Evolutionary conservation across 2,113 vertebrate species (phyloP), one percentile per base, ranked within the genome.

Genomic region (Bubo bubo): DNA sequence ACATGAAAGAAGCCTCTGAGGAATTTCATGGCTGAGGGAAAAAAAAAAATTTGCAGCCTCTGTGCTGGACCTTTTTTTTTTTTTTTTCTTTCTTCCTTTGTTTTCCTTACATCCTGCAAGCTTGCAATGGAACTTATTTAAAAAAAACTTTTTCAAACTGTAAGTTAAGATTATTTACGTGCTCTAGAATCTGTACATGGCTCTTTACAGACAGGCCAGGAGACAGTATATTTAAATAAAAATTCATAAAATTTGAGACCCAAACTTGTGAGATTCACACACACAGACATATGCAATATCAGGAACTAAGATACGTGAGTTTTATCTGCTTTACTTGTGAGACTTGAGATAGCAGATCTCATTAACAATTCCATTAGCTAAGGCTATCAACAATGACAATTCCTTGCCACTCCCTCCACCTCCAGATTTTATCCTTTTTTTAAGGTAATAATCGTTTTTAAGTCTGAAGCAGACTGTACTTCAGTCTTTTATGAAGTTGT

Each of bases 81-180:
- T 12, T 6, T 0, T 0, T 3, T 6, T 23, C 35, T 13, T 13
- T 5, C 0, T 0, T 3, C 4, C 7, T 64, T 70, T 5, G 2
- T 86, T 87, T 90, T 43, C 53, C 39, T 91, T 68, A 59, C 5
- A 1, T 45, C 35, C 32, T 56, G 39, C 30, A 80, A 88, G 35
- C 41, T 53, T 80, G 37, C 45, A 70, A 39, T 24, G 8, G 20
- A 96, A 77, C 28, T 80, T 27, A 60, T 8, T 64, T 68, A 20
- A 85, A 75, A 93, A 85, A 75, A 93, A 72, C 21, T 32, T 47
- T 90, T 88, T 49, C 32, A 45, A 62, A 59, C 24, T 45, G 5
- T 21, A 86, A 67, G 3, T 79, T 81, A 70, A 92, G 28, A 63
- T 73, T 76, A 85, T 66, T 81, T 71, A 68, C 14, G 34, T 45